Conservation (phyloP, 2,888 invertebrate genomes). For the Stenolophus ochropezus region DNA sequence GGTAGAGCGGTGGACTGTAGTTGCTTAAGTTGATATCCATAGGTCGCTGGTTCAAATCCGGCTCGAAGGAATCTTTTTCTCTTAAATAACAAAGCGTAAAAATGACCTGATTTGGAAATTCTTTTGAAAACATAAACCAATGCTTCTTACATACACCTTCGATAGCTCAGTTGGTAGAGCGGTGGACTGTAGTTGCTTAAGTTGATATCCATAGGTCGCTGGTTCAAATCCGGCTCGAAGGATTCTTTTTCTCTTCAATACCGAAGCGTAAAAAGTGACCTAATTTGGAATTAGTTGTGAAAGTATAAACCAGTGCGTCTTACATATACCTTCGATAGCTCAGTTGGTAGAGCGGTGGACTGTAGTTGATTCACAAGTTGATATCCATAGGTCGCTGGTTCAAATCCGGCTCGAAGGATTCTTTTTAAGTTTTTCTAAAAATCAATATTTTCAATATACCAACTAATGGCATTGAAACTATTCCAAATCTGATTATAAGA, state of each 20-base stretch:
- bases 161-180: constrained; percentile 62
- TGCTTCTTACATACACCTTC: constrained; percentile 43
- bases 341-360: constrained; percentile 72
- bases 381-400: constrained; percentile 82
- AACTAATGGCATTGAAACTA: too few species aligned
- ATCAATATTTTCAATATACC: too few species aligned
- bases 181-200: constrained; percentile 58
- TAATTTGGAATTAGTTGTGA: too few species aligned
- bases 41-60: constrained; percentile 83
- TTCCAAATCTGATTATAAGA: too few species aligned
- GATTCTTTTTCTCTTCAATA: too few species aligned
- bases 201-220: constrained; percentile 56
- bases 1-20: constrained; percentile 62
- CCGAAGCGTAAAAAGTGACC: too few species aligned
- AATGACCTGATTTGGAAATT: not conserved
- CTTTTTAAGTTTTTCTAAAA: too few species aligned
- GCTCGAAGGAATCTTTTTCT: constrained; percentile 62
- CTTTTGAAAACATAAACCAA: not conserved
- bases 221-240: constrained; percentile 60
- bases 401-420: constrained; percentile 77
- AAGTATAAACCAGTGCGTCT: too few species aligned
- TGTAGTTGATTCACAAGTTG: constrained; percentile 68
- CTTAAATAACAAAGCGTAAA: not conserved
- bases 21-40: too few species aligned
- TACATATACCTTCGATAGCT: constrained; percentile 70